A percentile compares a stretch with the other conserved stretches of the same genome.
phyloP scores from a whole-genome alignment of 2,113 vertebrate genomes.

The Erythrolamprus reginae region DNA sequence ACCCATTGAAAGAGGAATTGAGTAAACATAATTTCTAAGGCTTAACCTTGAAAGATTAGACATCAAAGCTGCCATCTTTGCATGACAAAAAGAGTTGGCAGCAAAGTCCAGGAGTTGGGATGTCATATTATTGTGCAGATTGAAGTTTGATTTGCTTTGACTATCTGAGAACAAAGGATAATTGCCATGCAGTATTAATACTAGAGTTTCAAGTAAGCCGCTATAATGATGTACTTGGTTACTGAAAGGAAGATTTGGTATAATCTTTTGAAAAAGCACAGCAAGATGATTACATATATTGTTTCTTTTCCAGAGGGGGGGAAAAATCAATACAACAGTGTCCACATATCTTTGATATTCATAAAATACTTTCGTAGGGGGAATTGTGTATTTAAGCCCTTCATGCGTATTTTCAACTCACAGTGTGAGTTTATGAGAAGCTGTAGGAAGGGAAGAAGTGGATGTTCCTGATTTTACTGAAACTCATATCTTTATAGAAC shows the following conservation, averaged over 20 bases:
- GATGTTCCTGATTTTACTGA: background rate
- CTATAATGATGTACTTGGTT: background rate
- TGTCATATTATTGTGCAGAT: background rate
- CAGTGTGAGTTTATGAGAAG: background rate
- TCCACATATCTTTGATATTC: background rate
- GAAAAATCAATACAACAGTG: background rate
- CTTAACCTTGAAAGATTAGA: constrained; percentile 6
- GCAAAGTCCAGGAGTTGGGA: background rate
- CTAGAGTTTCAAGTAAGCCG: background rate
- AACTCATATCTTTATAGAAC: background rate
- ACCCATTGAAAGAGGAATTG: constrained; percentile 1
- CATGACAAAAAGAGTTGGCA: constrained; percentile 5
- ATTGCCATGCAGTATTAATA: constrained; percentile 6
- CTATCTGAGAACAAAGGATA: background rate
- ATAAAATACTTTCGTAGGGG: background rate
- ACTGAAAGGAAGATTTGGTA: background rate
- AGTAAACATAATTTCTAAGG: constrained; percentile 1
- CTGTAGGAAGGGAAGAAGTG: background rate
- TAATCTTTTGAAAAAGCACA: constrained; percentile 3
- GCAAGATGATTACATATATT: background rate
- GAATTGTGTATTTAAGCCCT: background rate
- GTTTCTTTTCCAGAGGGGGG: background rate
- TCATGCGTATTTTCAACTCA: background rate
- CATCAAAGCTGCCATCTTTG: constrained; percentile 6
- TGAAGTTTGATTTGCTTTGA: background rate